Percentiles rank a stretch among this genome's conserved stretches.
Conservation (phyloP, 1,140 invertebrate species). For the Camponotus pennsylvanicus region DNA sequence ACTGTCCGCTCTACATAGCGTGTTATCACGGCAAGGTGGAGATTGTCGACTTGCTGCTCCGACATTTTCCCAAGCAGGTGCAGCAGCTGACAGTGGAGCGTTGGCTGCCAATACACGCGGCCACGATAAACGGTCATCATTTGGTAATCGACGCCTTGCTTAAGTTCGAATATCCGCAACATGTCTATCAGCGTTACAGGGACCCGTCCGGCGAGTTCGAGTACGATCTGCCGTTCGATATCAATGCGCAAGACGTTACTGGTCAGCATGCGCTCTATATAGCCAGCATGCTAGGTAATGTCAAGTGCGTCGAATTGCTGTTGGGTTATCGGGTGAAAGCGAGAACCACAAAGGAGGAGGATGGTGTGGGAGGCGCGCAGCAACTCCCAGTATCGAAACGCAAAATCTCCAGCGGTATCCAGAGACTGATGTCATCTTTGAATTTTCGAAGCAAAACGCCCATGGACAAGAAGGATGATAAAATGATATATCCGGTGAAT, state of each 20-base stretch:
- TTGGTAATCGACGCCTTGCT: constrained; percentile 92
- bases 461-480: constrained; percentile 86
- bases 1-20: constrained; percentile 97
- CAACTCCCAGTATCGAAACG: constrained; percentile 88
- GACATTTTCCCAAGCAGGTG: constrained; percentile 89
- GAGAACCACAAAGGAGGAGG: constrained; percentile 86
- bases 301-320: constrained; percentile 92
- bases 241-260: constrained; percentile 95
- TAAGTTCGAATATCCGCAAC: constrained; percentile 93
- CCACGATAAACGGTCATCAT: constrained; percentile 95
- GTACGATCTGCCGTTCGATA: constrained; percentile 95
- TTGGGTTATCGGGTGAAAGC: constrained; percentile 91
- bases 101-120: constrained; percentile 97
- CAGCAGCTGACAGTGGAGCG: constrained; percentile 95
- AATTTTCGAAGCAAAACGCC: constrained; percentile 87
- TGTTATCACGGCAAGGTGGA: constrained; percentile 94
- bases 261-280: constrained; percentile 96
- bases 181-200: constrained; percentile 87
- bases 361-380: constrained; percentile 76
- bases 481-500: constrained; percentile 89
- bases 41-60: constrained; percentile 93
- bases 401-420: constrained; percentile 94
- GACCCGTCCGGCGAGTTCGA: constrained; percentile 92
- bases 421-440: constrained; percentile 94
- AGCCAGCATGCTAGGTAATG: constrained; percentile 94